Percentiles rank a stretch among this genome's conserved stretches.
These are phyloP conservation scores for Drosophila pectinifera DNA, from an alignment of 1,140 invertebrate genomes.

Conservation along the genomic window DNA sequence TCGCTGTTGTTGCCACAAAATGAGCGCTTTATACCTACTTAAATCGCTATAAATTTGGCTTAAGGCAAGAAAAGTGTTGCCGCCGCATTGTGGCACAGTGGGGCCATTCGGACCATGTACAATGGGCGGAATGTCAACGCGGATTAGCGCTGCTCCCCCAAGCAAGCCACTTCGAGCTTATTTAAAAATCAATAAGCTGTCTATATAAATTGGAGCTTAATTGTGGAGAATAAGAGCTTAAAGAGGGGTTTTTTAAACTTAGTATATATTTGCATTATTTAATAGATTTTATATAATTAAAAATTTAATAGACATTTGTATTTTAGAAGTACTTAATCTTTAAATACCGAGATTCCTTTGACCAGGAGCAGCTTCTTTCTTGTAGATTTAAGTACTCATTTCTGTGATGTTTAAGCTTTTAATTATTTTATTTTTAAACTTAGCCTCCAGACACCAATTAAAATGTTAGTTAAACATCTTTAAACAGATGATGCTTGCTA, in stretches of 20 bases:
- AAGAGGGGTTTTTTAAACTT: background rate
- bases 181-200: background rate
- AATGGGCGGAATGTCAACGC: conserved; percentile 14
- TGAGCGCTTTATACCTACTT: conserved; percentile 83
- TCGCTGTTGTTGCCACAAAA: conserved; percentile 73
- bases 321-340: too few relatives aligned
- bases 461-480: background rate
- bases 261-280: too few relatives aligned
- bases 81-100: conserved; percentile 62
- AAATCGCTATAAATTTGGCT: conserved; percentile 83
- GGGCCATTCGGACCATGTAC: background rate
- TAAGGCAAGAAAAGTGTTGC: conserved; percentile 83
- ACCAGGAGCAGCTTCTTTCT: background rate
- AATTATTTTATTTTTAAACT: background rate
- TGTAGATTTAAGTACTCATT: background rate
- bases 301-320: too few relatives aligned
- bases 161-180: background rate
- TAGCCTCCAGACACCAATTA: background rate
- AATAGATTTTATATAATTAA: background rate
- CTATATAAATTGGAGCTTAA: conserved; percentile 1
- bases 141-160: conserved; percentile 15
- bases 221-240: background rate
- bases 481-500: background rate
- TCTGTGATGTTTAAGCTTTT: too few relatives aligned
- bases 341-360: background rate